Base-by-base conservation (phyloP, 2,888 invertebrate species). In the Micoletzkya japonica region DNA sequence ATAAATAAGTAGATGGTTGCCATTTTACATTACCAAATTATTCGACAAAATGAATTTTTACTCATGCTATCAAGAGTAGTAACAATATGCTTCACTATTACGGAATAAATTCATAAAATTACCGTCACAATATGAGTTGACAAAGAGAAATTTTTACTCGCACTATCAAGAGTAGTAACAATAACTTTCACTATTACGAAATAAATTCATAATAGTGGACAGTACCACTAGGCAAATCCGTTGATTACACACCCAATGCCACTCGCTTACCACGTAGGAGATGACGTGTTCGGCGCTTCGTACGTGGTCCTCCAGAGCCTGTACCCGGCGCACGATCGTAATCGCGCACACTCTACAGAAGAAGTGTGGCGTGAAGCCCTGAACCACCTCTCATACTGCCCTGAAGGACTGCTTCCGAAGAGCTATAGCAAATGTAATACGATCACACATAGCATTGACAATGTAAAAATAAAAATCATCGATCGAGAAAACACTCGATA, bases 301-400 rank as follows among this genome's bases (percentile, higher is more conserved):
- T 28, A 77, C 74, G 63, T 78, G 78, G 10, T 67, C 30, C 36
- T 76, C 75, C n/a, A 78, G 54, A 1, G 50, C 4, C 17, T 39
- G 28, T 4, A 71, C 61, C n/a, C 74, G 58, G 37, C 73, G 69
- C 17, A 70, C 75, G 26, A 77, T 59, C 4, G 39, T 54, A 10
- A 52, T 56, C 4, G 72, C 72, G 69, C 78, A 78, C 7, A 74
- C n/a, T 30, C 70, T 61, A 49, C 78, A 78, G 54, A 67, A 73
- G 61, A 77, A 78, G 56, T 76, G 75, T 0, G 73, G 58, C 1
- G 73, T 36, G 32, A 60, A 52, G 34, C 63, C 70, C 57, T 68
- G 63, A 34, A 52, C 36, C 34, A 57, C 4, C 2, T 32, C 30
- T 32, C 6, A 39, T 39, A 39, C 17, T 10, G 17, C 6, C 7